Conservation (phyloP, 2,113 vertebrate genomes). For the Megaptera novaeangliae region DNA sequence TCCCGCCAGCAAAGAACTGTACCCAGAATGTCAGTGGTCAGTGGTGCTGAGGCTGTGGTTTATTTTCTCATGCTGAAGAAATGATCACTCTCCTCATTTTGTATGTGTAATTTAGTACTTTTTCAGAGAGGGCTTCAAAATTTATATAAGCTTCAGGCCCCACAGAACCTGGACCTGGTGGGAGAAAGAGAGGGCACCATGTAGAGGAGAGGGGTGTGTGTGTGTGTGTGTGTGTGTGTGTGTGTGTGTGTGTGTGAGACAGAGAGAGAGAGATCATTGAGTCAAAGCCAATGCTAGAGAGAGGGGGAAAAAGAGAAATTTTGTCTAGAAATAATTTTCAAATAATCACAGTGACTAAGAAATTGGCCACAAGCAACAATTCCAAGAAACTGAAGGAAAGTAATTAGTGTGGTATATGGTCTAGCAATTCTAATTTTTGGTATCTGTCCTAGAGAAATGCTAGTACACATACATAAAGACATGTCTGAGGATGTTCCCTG, state of each 20-base stretch:
- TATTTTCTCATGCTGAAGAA: neutral
- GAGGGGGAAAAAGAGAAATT: neutral
- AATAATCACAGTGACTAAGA: constrained; percentile 12
- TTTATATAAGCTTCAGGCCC: neutral
- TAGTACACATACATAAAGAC: neutral
- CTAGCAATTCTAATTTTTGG: neutral
- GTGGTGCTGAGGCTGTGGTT: neutral
- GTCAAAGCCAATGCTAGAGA: neutral
- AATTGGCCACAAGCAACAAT: neutral
- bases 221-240: neutral
- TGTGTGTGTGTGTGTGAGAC: too few relatives aligned
- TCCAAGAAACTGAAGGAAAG: neutral
- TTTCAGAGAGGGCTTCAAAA: neutral
- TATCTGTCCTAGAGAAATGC: neutral
- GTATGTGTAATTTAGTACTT: neutral
- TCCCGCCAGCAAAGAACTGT: neutral
- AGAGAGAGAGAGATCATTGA: neutral
- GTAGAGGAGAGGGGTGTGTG: neutral
- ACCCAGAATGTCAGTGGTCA: neutral
- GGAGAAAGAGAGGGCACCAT: neutral
- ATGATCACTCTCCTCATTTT: neutral
- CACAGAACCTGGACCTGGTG: neutral
- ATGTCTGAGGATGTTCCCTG: neutral
- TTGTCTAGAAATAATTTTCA: neutral
- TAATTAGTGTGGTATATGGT: neutral